These are phyloP conservation scores for Smittia sp. DNA, from an alignment of 2,888 invertebrate genomes.

Conservation along the genomic window DNA sequence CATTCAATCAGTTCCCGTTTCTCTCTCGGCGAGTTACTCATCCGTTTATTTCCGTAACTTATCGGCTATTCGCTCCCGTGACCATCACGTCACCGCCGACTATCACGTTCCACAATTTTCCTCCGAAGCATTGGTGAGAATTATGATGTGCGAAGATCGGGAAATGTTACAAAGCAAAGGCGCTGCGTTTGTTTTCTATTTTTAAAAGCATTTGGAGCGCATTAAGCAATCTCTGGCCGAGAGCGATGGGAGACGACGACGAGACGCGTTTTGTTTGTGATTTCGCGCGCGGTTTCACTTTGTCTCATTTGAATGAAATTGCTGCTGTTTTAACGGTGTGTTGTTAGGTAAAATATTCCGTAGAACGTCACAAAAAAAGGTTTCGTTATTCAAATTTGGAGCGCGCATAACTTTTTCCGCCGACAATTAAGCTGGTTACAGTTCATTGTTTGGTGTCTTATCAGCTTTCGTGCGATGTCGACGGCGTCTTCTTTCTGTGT, in stretches of 20 bases:
- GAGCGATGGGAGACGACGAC: too few species aligned
- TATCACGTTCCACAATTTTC: background rate
- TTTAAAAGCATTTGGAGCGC: background rate
- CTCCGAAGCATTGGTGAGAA: background rate
- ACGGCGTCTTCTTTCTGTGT: background rate
- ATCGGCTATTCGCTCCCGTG: background rate
- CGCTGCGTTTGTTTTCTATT: slow-evolving; percentile 5
- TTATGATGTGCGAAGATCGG: background rate
- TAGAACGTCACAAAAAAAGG: slow-evolving; percentile 15
- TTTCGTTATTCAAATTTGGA: background rate
- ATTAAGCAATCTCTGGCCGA: too few species aligned
- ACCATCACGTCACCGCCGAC: background rate
- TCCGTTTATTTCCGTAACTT: slow-evolving; percentile 4
- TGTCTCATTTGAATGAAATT: slow-evolving; percentile 17
- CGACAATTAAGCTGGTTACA: background rate
- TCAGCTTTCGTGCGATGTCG: background rate
- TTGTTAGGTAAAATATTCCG: background rate
- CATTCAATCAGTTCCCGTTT: slow-evolving; percentile 1
- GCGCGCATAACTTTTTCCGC: background rate
- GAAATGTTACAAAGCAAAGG: background rate
- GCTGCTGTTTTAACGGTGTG: slow-evolving; percentile 33
- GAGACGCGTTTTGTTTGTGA: background rate
- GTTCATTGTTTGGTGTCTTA: slow-evolving; percentile 12
- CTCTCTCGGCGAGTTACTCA: slow-evolving; percentile 18
- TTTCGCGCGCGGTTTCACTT: background rate